Evolutionary conservation across 1,140 invertebrate species (phyloP).

Genomic region (Adoxophyes honmai): DNA sequence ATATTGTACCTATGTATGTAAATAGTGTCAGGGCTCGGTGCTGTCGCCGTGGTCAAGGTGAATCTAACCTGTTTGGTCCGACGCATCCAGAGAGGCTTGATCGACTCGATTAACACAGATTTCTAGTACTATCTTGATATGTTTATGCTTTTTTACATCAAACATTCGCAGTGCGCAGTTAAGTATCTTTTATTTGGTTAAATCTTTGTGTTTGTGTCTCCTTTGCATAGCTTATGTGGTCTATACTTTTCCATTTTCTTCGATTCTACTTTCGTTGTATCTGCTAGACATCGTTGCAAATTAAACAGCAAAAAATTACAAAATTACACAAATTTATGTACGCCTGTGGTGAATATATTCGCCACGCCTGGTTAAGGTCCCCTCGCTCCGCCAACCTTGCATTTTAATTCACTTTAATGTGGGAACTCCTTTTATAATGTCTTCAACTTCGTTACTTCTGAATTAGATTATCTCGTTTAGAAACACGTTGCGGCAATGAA

Average conservation of each 20-base stretch:
- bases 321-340: background rate
- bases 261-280: too few species aligned
- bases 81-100: conserved; percentile 30
- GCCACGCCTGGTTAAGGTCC: conserved; percentile 12
- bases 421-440: conserved; percentile 43
- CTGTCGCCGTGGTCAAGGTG: conserved; percentile 59
- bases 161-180: too few species aligned
- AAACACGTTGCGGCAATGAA: conserved; percentile 33
- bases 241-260: too few species aligned
- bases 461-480: conserved; percentile 44
- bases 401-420: conserved; percentile 57
- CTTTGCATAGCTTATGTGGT: too few species aligned
- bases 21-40: conserved; percentile 60
- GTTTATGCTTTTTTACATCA: conserved; percentile 16
- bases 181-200: too few species aligned
- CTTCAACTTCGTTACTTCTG: conserved; percentile 32
- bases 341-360: background rate
- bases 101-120: background rate
- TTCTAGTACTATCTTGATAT: conserved; percentile 31
- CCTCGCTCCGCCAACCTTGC: conserved; percentile 33
- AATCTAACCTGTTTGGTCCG: conserved; percentile 38
- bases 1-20: conserved; percentile 17
- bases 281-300: background rate
- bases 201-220: too few species aligned
- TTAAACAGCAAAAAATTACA: background rate